Evolutionary conservation across 2,113 vertebrate genomes (phyloP), one percentile per base, ranked within the genome.

Genomic region (Hippoglossus stenolepis): DNA sequence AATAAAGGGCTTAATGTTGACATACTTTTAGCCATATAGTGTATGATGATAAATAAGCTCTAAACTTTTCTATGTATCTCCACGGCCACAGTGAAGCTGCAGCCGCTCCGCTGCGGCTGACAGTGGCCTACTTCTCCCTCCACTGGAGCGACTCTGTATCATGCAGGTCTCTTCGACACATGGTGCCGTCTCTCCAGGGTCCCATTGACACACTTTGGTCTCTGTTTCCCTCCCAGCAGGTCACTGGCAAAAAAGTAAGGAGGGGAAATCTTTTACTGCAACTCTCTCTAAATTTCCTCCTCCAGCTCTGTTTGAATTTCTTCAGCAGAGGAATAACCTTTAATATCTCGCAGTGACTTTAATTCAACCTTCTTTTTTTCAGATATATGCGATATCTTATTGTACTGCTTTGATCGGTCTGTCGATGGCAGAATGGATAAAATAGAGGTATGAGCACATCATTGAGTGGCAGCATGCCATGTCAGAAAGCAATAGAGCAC

Each of bases 121-220:
- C n/a, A 65, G 47, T 81, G 87, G 78, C 84, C 84, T 87, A 86
- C 75, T 89, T 83, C 75, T 80, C 51, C 77, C 77, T 75, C 77
- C 68, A 71, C 57, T 15, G 49, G 79, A 88, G 73, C 85, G 76
- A 82, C 76, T 82, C 67, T 79, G 74, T 38, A 82, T 88, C 89
- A 79, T 77, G 70, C 85, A 10, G 59, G 85, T 87, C 83, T 80
- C 83, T 60, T 79, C 75, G 49, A 70, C 49, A 8, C 59, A 63
- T 73, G 77, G 75, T 74, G 49, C 62, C 65, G 11, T 83, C 88
- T 89, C 89, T 91, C 91, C 88, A 87, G 87, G 92, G 91, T 82
- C 84, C 85, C 87, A 87, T 63, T 92, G 93, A 94, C 92, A 93
- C 89, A 89, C 79, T 88, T 93, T 85, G 65, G 75, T 86, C 77